phyloP scores from a whole-genome alignment of 2,113 vertebrate species.

The Dipodomys stephensi region DNA sequence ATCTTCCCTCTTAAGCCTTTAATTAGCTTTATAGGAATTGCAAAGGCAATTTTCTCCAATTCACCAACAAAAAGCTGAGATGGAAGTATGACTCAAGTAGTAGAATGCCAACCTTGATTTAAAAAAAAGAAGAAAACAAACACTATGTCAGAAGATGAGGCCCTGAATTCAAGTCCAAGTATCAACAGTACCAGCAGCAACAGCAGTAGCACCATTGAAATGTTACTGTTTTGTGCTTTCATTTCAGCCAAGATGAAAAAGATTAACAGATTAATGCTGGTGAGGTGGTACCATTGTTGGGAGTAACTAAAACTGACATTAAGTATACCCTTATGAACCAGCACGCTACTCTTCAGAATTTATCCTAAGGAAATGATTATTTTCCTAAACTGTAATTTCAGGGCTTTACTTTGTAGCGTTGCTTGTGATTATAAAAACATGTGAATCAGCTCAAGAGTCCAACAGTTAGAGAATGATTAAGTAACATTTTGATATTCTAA shows the following conservation, averaged over 20 bases:
- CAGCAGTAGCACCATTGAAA: background rate
- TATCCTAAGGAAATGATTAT: slow-evolving; percentile 19
- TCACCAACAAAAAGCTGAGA: no score
- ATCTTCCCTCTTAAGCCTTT: background rate
- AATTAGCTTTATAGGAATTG: background rate
- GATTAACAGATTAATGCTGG: background rate
- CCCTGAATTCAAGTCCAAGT: background rate
- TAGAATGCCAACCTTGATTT: no score
- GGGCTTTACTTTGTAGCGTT: slow-evolving; percentile 1
- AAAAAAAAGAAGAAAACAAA: no score
- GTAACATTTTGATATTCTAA: background rate
- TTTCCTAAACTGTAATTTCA: slow-evolving; percentile 47
- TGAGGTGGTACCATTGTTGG: background rate
- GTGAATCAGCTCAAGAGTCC: background rate
- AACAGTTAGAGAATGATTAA: background rate
- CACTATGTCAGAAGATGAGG: no score
- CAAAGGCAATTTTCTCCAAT: background rate
- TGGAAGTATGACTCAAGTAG: no score
- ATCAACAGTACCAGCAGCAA: background rate
- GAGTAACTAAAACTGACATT: background rate
- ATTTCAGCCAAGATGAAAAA: background rate
- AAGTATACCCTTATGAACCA: background rate
- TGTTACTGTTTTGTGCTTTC: background rate
- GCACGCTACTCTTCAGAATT: slow-evolving; percentile 40
- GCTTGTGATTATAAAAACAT: background rate